Percentiles rank a stretch among this genome's conserved stretches.
Conservation (phyloP, 2,113 vertebrate species). For the Perognathus longimembris region DNA sequence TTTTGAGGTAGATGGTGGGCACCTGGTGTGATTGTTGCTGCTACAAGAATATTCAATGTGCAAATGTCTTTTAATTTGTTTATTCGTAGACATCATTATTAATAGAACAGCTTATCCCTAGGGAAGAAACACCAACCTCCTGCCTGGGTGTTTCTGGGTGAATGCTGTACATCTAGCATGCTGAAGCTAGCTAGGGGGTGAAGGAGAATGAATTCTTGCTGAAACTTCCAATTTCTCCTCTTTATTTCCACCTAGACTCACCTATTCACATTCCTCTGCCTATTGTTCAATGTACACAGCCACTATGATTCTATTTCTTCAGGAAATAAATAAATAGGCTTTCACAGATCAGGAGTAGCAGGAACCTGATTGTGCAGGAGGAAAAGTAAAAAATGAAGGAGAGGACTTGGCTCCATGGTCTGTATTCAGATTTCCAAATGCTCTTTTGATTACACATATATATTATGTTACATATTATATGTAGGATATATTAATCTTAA, state of each 20-base stretch:
- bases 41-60: background rate
- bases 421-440: background rate
- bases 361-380: background rate
- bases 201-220: background rate
- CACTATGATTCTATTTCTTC: background rate
- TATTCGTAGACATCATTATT: background rate
- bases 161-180: background rate
- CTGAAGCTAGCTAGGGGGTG: too few relatives aligned
- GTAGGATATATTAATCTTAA: too few relatives aligned
- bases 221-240: background rate
- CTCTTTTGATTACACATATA: too few relatives aligned
- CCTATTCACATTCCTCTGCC: background rate
- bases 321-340: background rate
- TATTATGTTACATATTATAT: too few relatives aligned
- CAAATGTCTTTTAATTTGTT: background rate
- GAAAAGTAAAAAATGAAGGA: background rate
- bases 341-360: background rate
- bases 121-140: background rate
- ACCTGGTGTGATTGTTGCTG: background rate
- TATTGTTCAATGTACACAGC: background rate
- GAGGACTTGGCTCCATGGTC: background rate
- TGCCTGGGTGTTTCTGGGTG: too few relatives aligned
- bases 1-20: background rate
- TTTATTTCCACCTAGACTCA: background rate
- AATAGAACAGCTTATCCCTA: background rate